Conservation (phyloP, 2,113 vertebrate species). For the Pygathrix nemaeus region DNA sequence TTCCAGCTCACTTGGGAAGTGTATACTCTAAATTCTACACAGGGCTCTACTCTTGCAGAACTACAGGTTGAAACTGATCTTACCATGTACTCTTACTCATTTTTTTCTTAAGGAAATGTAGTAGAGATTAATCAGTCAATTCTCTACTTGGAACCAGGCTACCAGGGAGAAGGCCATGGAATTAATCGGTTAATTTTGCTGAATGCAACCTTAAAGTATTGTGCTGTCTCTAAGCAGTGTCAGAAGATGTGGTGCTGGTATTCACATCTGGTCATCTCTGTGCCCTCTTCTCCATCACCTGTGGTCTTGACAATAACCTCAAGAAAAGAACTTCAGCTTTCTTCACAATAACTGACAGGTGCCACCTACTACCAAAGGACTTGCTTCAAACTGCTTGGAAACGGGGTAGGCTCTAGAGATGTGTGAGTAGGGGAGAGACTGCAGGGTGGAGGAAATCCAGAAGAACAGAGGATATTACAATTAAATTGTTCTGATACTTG, state of each 20-base stretch:
- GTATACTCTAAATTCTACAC: neutral
- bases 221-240: neutral
- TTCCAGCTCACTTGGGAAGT: neutral
- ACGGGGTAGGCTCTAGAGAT: neutral
- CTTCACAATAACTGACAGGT: neutral
- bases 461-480: neutral
- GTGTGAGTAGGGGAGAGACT: neutral
- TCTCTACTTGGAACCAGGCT: neutral
- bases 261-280: neutral
- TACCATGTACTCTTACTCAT: neutral
- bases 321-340: neutral
- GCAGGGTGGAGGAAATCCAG: neutral
- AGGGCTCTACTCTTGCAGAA: too few species aligned
- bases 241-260: neutral
- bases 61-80: neutral
- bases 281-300: neutral
- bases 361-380: neutral
- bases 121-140: neutral
- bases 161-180: neutral
- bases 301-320: neutral
- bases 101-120: neutral
- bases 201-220: neutral
- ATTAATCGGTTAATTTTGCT: neutral
- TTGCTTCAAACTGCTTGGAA: neutral
- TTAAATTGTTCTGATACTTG: neutral